Conservation (phyloP, 2,888 invertebrate species). For the Cerceris rybyensis region DNA sequence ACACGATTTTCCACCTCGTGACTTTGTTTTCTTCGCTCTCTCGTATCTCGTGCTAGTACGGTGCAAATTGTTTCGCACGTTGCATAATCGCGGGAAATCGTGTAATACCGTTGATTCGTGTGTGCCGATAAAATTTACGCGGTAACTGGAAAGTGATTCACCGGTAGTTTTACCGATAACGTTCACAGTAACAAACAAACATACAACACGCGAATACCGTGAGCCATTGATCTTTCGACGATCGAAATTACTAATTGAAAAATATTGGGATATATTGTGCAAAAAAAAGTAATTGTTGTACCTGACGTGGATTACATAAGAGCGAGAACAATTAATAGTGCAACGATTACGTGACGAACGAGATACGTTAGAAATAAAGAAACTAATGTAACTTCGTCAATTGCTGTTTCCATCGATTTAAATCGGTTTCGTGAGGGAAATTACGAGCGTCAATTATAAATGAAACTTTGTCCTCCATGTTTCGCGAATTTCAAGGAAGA, state of each 20-base stretch:
- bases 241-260: too few species aligned
- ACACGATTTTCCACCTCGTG: conserved; percentile 23
- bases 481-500: neutral
- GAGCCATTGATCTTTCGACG: too few species aligned
- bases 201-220: neutral
- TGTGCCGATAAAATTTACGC: neutral
- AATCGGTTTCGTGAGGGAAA: too few species aligned
- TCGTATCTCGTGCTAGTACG: neutral
- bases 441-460: too few species aligned
- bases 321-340: too few species aligned
- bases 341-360: too few species aligned
- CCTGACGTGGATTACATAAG: too few species aligned
- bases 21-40: conserved; percentile 10
- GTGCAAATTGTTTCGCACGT: conserved; percentile 12
- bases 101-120: conserved; percentile 4
- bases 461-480: neutral
- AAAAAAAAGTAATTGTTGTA: too few species aligned
- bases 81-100: conserved; percentile 18
- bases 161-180: neutral
- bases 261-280: too few species aligned
- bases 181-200: neutral
- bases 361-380: too few species aligned
- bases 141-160: neutral
- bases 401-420: too few species aligned
- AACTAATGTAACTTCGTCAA: too few species aligned